Evolutionary conservation across 2,888 invertebrate species (phyloP).

Genomic region (Dasypolia templi): DNA sequence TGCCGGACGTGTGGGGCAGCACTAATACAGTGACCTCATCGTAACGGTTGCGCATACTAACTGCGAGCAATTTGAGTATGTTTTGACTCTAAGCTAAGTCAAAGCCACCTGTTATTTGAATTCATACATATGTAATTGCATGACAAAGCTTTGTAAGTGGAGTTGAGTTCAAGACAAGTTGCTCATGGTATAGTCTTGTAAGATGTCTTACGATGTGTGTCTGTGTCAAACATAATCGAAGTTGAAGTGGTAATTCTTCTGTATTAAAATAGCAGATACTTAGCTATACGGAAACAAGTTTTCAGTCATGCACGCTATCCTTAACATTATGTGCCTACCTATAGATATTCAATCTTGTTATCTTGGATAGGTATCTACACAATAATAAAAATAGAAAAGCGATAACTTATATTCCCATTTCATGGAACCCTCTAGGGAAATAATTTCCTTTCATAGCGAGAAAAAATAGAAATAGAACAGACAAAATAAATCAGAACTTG

Average conservation of each 20-base stretch:
- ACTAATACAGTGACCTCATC: constrained; percentile 81
- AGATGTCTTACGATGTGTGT: background rate
- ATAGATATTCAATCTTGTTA: constrained; percentile 1
- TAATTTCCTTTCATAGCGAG: background rate
- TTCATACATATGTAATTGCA: constrained; percentile 49
- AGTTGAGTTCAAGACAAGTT: background rate
- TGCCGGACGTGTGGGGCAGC: constrained; percentile 75
- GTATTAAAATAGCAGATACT: constrained; percentile 1
- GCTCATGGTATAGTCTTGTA: constrained; percentile 45
- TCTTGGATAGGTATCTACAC: too few species aligned
- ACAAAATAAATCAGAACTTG: background rate
- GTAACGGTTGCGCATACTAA: constrained; percentile 70
- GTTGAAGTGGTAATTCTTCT: background rate
- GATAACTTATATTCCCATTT: background rate
- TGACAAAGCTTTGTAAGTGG: constrained; percentile 42
- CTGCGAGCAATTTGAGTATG: constrained; percentile 58
- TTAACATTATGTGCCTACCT: background rate
- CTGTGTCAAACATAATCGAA: background rate
- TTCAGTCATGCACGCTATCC: background rate
- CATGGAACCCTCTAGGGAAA: constrained; percentile 4
- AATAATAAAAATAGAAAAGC: constrained; percentile 22
- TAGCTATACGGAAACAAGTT: background rate
- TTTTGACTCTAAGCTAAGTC: constrained; percentile 54
- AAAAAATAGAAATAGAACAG: constrained; percentile 19
- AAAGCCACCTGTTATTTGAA: constrained; percentile 62